Evolutionary conservation across 2,113 vertebrate species (phyloP).

Genomic region (Hippolais icterina): DNA sequence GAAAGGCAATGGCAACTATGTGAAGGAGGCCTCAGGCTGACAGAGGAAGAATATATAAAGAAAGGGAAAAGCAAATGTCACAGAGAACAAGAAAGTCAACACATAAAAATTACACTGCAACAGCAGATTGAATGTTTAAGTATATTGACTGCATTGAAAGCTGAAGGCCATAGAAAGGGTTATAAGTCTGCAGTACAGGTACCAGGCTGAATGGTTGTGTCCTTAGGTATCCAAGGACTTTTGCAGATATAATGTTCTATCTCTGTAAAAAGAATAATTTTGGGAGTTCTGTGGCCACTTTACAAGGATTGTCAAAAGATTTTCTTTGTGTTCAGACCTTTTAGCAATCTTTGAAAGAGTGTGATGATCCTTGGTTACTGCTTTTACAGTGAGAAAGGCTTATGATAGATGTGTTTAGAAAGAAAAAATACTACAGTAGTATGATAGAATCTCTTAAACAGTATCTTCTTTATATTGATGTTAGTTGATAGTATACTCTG

Average conservation of each 20-base stretch:
- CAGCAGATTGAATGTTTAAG: background rate
- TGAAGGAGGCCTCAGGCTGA: background rate
- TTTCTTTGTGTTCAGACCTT: background rate
- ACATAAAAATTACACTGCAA: background rate
- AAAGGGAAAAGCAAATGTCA: constrained; percentile 12
- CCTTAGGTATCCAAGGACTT: background rate
- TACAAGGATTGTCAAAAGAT: background rate
- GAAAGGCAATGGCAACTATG: background rate
- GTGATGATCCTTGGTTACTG: background rate
- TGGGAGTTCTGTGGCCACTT: background rate
- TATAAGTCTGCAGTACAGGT: background rate
- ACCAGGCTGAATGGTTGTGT: background rate
- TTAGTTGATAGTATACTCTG: background rate
- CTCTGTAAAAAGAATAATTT: background rate
- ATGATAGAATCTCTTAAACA: background rate
- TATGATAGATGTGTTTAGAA: background rate
- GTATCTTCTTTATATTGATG: background rate
- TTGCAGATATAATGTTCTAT: background rate
- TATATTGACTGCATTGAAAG: background rate
- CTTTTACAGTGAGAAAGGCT: background rate
- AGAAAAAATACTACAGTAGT: background rate
- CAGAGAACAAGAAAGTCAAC: background rate
- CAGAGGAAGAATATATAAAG: background rate
- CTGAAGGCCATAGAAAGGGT: background rate
- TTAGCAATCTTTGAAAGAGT: background rate